Percentiles rank a stretch among this genome's conserved stretches.
phyloP scores from a whole-genome alignment of 2,113 vertebrate genomes.

The Daphoenositta chrysoptera region DNA sequence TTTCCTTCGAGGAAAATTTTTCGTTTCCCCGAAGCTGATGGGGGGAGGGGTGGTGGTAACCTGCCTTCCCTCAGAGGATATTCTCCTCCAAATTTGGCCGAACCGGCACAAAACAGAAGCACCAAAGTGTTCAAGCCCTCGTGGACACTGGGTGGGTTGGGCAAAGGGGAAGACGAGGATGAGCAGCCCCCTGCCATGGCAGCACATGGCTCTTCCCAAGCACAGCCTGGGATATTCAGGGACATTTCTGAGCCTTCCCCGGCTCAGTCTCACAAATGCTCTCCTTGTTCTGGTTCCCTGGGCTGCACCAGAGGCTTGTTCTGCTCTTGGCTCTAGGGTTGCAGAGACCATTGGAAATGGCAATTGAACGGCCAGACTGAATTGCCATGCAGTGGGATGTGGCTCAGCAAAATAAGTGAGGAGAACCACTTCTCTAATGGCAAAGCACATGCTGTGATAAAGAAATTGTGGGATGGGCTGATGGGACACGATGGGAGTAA shows the following conservation, averaged over 20 bases:
- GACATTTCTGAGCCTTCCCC: neutral
- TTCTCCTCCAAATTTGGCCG: too few species aligned
- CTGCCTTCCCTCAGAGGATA: too few species aligned
- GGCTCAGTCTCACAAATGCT: neutral
- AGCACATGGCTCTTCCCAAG: rapidly evolving
- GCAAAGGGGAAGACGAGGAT: neutral
- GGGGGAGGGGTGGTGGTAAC: too few species aligned
- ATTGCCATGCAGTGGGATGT: rapidly evolving
- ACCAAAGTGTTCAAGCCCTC: rapidly evolving
- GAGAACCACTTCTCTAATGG: neutral
- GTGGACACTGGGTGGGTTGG: rapidly evolving
- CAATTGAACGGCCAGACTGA: neutral
- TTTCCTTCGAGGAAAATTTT: too few species aligned
- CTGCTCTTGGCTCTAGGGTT: neutral
- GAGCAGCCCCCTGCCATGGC: rapidly evolving
- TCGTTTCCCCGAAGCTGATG: too few species aligned
- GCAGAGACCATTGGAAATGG: rapidly evolving
- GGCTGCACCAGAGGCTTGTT: neutral
- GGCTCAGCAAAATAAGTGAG: neutral
- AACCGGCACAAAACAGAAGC: too few species aligned
- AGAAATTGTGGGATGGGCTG: neutral
- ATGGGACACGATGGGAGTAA: neutral
- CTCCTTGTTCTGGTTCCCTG: neutral
- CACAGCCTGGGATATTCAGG: neutral
- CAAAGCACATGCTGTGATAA: neutral